phyloP scores from a whole-genome alignment of 2,797 vertebrate species.

The Phrynocephalus vlangalii region DNA sequence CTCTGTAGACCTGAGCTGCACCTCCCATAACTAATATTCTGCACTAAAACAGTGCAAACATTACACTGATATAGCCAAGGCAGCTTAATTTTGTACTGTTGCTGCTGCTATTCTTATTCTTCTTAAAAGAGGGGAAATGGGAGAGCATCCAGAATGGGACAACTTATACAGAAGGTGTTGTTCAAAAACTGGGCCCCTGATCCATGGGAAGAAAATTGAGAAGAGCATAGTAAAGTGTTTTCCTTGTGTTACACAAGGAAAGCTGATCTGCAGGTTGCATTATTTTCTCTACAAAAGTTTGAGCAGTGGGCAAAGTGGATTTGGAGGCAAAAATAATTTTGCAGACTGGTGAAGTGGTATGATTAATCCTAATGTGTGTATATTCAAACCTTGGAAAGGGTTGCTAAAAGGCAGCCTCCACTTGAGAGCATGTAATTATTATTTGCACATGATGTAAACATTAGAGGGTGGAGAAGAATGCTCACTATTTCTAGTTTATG shows the following conservation, averaged over 20 bases:
- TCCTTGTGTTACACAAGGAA: not conserved
- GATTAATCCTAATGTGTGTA: too few species aligned
- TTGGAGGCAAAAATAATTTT: not conserved
- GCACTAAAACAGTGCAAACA: not conserved
- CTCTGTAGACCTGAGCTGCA: not conserved
- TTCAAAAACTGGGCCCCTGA: too few species aligned
- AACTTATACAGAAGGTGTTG: too few species aligned
- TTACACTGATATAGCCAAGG: not conserved
- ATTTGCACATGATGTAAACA: too few species aligned
- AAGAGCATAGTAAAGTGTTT: not conserved
- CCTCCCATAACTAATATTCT: not conserved
- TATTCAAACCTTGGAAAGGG: too few species aligned
- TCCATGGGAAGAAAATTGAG: too few species aligned
- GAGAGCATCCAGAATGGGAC: not conserved
- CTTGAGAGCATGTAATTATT: too few species aligned
- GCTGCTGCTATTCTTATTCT: too few species aligned
- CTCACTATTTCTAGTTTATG: too few species aligned
- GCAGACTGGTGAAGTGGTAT: conserved; percentile 7
- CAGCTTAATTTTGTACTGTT: too few species aligned
- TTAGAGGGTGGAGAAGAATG: too few species aligned
- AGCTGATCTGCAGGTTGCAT: not conserved
- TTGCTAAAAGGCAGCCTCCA: too few species aligned
- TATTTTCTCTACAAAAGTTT: not conserved
- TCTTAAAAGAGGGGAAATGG: not conserved
- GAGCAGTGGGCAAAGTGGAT: not conserved